Percentiles rank a stretch among this genome's conserved stretches.
Conservation (phyloP, 2,797 vertebrate genomes). For the Falco rusticolus region DNA sequence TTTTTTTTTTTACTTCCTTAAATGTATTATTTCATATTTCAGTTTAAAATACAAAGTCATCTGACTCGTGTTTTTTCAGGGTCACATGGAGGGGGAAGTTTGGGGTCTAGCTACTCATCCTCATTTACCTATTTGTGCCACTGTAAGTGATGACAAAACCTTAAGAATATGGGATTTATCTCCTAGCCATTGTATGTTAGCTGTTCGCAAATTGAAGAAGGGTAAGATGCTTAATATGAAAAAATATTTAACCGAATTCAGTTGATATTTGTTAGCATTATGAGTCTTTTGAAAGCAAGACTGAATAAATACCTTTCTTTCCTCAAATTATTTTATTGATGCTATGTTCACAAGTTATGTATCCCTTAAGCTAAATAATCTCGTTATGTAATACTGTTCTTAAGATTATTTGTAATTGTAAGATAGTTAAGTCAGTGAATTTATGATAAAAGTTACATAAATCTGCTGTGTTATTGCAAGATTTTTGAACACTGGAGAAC, state of each 20-base stretch:
- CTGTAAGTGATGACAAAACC: slow-evolving; percentile 98
- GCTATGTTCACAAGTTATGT: neutral
- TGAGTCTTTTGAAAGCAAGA: neutral
- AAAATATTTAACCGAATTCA: slow-evolving; percentile 23
- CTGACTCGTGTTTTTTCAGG: slow-evolving; percentile 79
- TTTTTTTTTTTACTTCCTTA: neutral
- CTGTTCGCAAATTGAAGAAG: slow-evolving; percentile 97
- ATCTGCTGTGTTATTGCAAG: neutral
- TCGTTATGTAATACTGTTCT: neutral
- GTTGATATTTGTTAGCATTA: neutral
- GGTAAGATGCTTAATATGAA: slow-evolving; percentile 82
- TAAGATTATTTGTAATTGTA: neutral
- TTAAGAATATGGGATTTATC: slow-evolving; percentile 99
- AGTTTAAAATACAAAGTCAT: neutral
- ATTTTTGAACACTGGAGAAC: neutral
- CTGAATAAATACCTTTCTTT: neutral
- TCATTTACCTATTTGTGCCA: slow-evolving; percentile 97
- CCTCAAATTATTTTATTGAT: neutral
- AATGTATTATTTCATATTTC: neutral
- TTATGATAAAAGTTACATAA: neutral
- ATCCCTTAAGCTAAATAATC: neutral
- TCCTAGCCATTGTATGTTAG: slow-evolving; percentile 98
- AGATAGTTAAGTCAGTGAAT: neutral
- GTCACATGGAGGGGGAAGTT: slow-evolving; percentile 99
- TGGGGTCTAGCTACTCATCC: slow-evolving; percentile 98